Evolutionary conservation across 2,113 vertebrate species (phyloP).

Genomic region (Cricetomys ansorgei): DNA sequence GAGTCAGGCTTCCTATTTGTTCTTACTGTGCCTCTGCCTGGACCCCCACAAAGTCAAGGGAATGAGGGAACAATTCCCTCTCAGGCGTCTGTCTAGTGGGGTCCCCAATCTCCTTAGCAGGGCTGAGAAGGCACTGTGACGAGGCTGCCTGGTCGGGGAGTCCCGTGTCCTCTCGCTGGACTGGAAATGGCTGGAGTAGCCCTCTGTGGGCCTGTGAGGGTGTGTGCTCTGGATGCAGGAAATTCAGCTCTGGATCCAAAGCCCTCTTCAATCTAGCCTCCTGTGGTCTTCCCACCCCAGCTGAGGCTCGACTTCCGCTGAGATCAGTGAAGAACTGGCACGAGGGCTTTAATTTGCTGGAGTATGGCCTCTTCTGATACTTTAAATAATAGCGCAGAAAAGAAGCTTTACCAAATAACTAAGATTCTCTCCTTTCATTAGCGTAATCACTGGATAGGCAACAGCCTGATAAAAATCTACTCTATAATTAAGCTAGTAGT

Average conservation of each 20-base stretch:
- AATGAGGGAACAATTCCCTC: neutral
- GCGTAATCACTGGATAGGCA: conserved; percentile 80
- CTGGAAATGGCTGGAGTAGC: neutral
- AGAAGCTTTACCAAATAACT: conserved; percentile 74
- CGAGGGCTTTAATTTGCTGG: neutral
- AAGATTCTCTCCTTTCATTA: conserved; percentile 79
- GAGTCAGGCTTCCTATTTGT: neutral
- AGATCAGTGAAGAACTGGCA: neutral
- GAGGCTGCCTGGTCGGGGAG: rapidly evolving
- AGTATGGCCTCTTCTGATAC: conserved; percentile 27
- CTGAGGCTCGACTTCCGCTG: neutral
- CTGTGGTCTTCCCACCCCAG: neutral
- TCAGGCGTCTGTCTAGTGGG: no score
- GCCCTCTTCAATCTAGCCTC: neutral
- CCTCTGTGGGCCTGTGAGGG: neutral
- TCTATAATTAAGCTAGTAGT: conserved; percentile 82
- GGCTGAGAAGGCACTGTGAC: neutral
- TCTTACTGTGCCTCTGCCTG: neutral
- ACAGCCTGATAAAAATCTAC: conserved; percentile 79
- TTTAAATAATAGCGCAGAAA: conserved; percentile 69
- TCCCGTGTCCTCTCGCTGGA: rapidly evolving
- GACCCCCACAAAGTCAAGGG: neutral
- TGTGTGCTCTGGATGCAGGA: rapidly evolving
- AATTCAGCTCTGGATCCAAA: neutral
- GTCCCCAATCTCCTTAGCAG: neutral